Base-by-base conservation (phyloP, 2,888 invertebrate species). In the Nipponacmea schrenckii region DNA sequence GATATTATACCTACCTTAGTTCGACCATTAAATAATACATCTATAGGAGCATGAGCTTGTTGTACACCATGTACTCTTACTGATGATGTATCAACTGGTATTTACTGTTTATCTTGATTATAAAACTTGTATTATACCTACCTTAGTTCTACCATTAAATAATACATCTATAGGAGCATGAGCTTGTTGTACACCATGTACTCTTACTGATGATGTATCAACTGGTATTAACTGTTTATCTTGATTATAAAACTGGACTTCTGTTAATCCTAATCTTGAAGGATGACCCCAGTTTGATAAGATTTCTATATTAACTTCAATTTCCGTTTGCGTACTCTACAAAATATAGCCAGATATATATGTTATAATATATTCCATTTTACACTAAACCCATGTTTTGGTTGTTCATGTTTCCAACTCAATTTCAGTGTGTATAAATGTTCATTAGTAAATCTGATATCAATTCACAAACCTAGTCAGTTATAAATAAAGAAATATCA, bases 231-330 rank as follows among this genome's bases (percentile, higher is more conserved):
- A 76, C 15, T 79, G 71, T 50, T 81, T 80, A 24, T 81, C 74
- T 14, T 69, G 67, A 71, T 87, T 83, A 78, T 84, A 85, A 68
- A 88, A 77, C 80, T 88, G 86, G 46, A 89, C 80, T 78, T 88
- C 88, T 14, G 88, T 88, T 44, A 88, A 80, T 5, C 89, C 89
- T 62, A 89, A 79, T 44, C 83, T 71, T 62, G 80, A 80, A 10
- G 83, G 74, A 70, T 87, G 82, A 31, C 89, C 89, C 89, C 89
- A 89, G 80, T 86, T 88, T 24, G 86, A 84, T 44, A 81, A 64
- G 15, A 87, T 70, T 76, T 85, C 83, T 39, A 87, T 64, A 31
- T 80, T 80, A 10, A 85, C 79, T 39, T 83, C 84, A 45, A 80
- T 46, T 24, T 69, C 67, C 8, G 31, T 31, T 31, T 31, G 31